Conservation (phyloP, 2,888 invertebrate genomes). For the Oligia fasciuncula region DNA sequence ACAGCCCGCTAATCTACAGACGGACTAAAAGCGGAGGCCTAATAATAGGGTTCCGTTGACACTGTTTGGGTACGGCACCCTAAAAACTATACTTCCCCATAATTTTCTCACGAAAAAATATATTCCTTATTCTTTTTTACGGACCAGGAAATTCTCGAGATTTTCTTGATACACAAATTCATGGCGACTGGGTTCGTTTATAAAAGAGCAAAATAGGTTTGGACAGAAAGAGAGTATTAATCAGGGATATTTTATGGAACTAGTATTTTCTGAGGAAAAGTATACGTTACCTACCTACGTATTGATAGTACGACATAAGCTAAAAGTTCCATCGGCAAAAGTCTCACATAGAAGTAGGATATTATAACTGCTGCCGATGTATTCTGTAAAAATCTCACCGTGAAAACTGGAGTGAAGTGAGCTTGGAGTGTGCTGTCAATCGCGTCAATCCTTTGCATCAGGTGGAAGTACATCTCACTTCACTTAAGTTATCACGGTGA, state of each 20-base stretch:
- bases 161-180: slow-evolving; percentile 42
- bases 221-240: slow-evolving; percentile 32
- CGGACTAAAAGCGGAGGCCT: too few species aligned
- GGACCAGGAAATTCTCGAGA: slow-evolving; percentile 14
- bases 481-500: too few species aligned
- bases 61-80: background rate
- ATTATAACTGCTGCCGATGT: background rate
- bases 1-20: background rate
- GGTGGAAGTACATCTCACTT: too few species aligned
- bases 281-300: background rate
- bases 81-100: background rate
- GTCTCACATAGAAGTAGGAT: background rate
- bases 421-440: too few species aligned
- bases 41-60: background rate
- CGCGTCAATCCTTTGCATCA: too few species aligned
- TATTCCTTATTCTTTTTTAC: slow-evolving; percentile 17
- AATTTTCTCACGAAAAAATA: slow-evolving; percentile 34
- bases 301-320: background rate
- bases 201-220: slow-evolving; percentile 28
- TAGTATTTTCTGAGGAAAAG: slow-evolving; percentile 23
- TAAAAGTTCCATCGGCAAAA: background rate
- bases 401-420: too few species aligned
- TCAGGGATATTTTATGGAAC: slow-evolving; percentile 33
- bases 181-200: slow-evolving; percentile 11
- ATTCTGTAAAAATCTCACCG: too few species aligned